Conservation (phyloP, 2,113 vertebrate genomes). For the Neolamprologus toae region DNA sequence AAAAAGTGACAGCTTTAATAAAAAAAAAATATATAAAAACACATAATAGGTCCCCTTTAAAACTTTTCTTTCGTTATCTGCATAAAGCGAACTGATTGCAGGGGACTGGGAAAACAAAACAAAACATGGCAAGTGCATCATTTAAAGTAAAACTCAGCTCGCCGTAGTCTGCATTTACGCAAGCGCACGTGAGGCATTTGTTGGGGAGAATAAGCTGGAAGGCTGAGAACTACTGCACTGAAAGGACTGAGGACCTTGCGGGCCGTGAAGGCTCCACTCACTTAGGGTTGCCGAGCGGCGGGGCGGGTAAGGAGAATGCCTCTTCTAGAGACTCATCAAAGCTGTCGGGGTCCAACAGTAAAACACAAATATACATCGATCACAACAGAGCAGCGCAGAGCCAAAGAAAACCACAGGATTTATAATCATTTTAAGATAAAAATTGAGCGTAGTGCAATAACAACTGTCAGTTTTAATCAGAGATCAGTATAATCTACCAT, state of each 20-base stretch:
- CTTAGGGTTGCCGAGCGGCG: conserved; percentile 72
- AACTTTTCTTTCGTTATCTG: not conserved
- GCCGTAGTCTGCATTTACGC: not conserved
- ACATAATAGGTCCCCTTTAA: not conserved
- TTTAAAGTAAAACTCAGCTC: not conserved
- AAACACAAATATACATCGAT: conserved; percentile 55
- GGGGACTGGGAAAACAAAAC: not conserved
- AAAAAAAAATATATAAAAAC: accelerated
- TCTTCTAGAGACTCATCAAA: conserved; percentile 74
- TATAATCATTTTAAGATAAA: not conserved
- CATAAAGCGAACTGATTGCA: not conserved
- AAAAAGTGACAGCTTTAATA: not conserved
- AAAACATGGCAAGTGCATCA: not conserved
- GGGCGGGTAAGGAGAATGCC: conserved; percentile 57
- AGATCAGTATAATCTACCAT: not conserved
- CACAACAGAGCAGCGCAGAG: not conserved
- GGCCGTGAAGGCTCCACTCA: conserved; percentile 66
- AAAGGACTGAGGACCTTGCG: conserved; percentile 3
- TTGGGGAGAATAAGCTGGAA: not conserved
- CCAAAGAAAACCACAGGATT: not conserved
- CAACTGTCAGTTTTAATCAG: not conserved
- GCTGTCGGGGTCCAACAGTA: conserved; percentile 66
- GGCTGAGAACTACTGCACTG: conserved; percentile 46
- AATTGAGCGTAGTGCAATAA: not conserved
- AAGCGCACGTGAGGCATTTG: not conserved